Conservation (phyloP, 2,888 invertebrate genomes). For the Tetropium fuscum region DNA sequence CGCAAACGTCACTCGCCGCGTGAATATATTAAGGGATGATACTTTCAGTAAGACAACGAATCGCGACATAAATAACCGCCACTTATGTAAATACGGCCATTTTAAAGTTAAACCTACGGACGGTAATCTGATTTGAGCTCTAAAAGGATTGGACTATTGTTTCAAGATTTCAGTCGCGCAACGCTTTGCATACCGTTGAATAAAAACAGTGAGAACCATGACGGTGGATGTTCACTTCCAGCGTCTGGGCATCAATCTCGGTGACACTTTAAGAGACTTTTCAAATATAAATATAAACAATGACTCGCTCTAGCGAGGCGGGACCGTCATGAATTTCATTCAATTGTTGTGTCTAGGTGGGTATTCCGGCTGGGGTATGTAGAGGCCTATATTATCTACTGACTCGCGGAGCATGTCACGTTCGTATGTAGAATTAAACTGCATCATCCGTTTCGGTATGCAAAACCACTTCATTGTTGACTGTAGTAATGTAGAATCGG, state of each 20-base stretch:
- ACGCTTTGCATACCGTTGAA: slow-evolving; percentile 51
- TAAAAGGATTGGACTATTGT: slow-evolving; percentile 40
- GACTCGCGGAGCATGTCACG: neutral
- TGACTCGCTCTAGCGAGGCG: slow-evolving; percentile 29
- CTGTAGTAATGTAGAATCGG: too few relatives aligned
- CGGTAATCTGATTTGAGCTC: slow-evolving; percentile 17
- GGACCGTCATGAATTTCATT: slow-evolving; percentile 21
- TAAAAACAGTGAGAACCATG: slow-evolving; percentile 48
- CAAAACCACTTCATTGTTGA: too few relatives aligned
- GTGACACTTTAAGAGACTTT: slow-evolving; percentile 43
- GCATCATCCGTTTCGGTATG: neutral
- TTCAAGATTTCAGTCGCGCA: slow-evolving; percentile 36
- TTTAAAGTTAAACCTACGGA: slow-evolving; percentile 1
- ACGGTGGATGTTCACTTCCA: slow-evolving; percentile 42
- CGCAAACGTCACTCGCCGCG: slow-evolving; percentile 10
- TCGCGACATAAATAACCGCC: slow-evolving; percentile 6
- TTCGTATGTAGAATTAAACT: neutral
- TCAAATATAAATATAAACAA: slow-evolving; percentile 42
- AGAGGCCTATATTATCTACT: neutral
- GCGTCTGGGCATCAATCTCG: slow-evolving; percentile 44
- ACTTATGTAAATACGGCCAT: slow-evolving; percentile 8
- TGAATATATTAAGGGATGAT: slow-evolving; percentile 27
- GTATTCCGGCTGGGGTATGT: neutral
- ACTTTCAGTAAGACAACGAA: slow-evolving; percentile 5
- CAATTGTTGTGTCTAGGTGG: slow-evolving; percentile 29